Conservation (phyloP, 2,888 invertebrate species). For the Lacanobia oleracea region DNA sequence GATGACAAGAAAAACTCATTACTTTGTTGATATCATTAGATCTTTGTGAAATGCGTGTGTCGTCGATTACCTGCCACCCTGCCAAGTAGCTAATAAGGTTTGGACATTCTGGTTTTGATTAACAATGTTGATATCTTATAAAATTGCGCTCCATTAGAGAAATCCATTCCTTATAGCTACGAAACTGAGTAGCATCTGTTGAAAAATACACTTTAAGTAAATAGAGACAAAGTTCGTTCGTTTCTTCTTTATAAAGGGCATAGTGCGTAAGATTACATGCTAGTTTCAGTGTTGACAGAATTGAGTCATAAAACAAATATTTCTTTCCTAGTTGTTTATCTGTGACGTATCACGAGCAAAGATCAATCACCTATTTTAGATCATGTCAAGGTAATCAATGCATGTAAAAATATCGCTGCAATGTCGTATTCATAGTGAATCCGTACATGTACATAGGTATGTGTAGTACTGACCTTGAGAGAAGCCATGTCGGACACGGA, state of each 20-base stretch:
- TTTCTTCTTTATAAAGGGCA: conserved; percentile 2
- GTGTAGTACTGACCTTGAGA: conserved; percentile 95
- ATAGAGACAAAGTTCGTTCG: conserved; percentile 33
- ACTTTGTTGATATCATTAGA: conserved; percentile 28
- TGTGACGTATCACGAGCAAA: conserved; percentile 40
- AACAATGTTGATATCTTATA: background rate
- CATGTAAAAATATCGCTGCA: conserved; percentile 21
- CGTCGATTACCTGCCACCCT: conserved; percentile 3
- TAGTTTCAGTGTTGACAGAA: conserved; percentile 38
- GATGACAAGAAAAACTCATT: conserved; percentile 33
- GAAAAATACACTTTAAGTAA: conserved; percentile 5
- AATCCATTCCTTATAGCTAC: conserved; percentile 2
- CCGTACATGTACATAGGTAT: conserved; percentile 37
- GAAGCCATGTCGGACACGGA: conserved; percentile 99
- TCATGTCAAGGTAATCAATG: conserved; percentile 37
- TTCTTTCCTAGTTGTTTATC: conserved; percentile 37
- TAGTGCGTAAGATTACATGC: conserved; percentile 17
- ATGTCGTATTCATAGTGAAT: conserved; percentile 48
- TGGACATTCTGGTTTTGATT: conserved; percentile 9
- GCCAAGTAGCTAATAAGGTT: conserved; percentile 23
- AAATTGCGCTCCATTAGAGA: background rate
- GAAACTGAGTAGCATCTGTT: background rate
- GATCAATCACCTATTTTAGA: conserved; percentile 55
- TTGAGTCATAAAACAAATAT: conserved; percentile 45
- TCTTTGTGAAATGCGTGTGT: conserved; percentile 55